Evolutionary conservation across 2,113 vertebrate genomes (phyloP).

Genomic region (Meleagris gallopavo): DNA sequence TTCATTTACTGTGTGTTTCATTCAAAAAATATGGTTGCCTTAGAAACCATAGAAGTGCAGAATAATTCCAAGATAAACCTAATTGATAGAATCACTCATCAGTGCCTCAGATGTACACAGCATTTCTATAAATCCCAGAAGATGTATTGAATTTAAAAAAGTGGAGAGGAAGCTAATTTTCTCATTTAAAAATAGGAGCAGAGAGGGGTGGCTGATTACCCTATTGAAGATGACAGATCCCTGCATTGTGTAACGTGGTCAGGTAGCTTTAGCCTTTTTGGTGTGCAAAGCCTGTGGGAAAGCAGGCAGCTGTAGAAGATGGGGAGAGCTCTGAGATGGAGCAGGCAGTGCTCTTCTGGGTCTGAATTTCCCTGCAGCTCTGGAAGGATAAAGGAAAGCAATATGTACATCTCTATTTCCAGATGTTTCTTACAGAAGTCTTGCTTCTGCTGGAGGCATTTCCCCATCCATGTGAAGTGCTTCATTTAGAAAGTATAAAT

Average conservation of each 20-base stretch:
- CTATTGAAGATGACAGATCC: not conserved
- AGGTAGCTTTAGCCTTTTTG: not conserved
- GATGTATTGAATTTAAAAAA: not conserved
- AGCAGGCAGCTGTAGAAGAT: not conserved
- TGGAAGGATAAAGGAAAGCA: not conserved
- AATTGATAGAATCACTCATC: slow-evolving; percentile 37
- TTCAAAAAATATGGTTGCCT: slow-evolving; percentile 59
- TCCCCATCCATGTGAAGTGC: not conserved
- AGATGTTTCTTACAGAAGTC: slow-evolving; percentile 29
- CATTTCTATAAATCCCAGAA: not conserved
- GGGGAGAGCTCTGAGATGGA: not conserved
- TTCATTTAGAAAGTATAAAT: not conserved
- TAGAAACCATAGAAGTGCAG: slow-evolving; percentile 57
- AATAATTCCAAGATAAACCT: slow-evolving; percentile 45
- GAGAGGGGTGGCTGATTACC: not conserved
- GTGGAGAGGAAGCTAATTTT: not conserved
- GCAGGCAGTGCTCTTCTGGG: not conserved
- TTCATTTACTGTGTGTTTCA: slow-evolving; percentile 50
- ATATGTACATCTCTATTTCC: not conserved
- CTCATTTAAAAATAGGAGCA: not conserved
- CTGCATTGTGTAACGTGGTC: fast-evolving
- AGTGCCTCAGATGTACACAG: not conserved
- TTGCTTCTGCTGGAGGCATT: slow-evolving; percentile 36
- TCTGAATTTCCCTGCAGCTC: not conserved
- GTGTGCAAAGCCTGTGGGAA: slow-evolving; percentile 15